A percentile compares a stretch with the other conserved stretches of the same genome.
Conservation (phyloP, 2,113 vertebrate species). For the Muntiacus muntjak region DNA sequence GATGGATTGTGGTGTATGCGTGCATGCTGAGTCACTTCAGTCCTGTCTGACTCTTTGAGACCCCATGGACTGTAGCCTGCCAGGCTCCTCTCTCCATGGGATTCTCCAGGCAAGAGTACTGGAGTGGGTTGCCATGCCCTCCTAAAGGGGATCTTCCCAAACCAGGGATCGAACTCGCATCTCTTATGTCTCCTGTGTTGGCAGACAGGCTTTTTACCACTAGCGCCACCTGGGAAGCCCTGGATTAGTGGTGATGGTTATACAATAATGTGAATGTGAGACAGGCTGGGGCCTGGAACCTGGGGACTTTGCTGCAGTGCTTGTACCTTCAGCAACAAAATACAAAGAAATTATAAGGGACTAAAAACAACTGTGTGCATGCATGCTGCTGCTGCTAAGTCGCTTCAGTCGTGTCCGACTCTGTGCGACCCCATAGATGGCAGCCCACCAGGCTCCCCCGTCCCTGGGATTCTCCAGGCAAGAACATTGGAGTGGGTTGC, state of each 20-base stretch:
- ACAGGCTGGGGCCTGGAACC: background rate
- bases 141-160: background rate
- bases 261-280: background rate
- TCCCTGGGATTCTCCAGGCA: too few species aligned
- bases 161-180: accelerated
- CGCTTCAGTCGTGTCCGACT: too few species aligned
- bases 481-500: too few species aligned
- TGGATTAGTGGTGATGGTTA: background rate
- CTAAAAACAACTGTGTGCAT: background rate
- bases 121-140: background rate
- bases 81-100: background rate
- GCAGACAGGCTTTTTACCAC: background rate
- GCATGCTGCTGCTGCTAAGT: too few species aligned
- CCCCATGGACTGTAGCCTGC: background rate
- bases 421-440: too few species aligned
- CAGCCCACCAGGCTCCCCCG: too few species aligned
- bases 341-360: background rate
- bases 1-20: accelerated
- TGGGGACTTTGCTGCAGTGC: background rate
- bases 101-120: background rate
- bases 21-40: background rate
- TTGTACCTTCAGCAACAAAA: background rate
- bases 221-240: background rate
- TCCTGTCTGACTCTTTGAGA: background rate
- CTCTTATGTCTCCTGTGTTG: background rate